phyloP scores from a whole-genome alignment of 92 coral and sea anemone genomes.

The Micromussa lordhowensis region DNA sequence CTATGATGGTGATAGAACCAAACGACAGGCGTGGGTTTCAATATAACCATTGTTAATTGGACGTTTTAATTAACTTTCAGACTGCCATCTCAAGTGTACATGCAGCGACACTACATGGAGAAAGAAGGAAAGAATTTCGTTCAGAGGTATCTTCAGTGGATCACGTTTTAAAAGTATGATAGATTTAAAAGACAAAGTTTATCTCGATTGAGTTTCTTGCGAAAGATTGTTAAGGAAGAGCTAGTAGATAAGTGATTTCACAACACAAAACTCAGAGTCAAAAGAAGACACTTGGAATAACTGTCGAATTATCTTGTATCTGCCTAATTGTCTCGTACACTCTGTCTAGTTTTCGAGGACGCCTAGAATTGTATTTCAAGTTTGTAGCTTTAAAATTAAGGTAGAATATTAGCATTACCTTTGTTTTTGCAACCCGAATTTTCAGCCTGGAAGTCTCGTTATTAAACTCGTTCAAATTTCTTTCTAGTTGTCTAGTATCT shows the following conservation, averaged over 20 bases:
- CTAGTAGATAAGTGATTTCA: not conserved
- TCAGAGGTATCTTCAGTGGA: not conserved
- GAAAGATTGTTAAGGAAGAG: not conserved
- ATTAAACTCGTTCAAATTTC: too few relatives aligned
- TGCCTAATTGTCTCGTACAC: too few relatives aligned
- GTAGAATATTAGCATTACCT: too few relatives aligned
- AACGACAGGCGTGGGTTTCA: too few relatives aligned
- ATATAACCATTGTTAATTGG: not conserved
- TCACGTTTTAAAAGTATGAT: too few relatives aligned
- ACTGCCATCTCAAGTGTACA: not conserved
- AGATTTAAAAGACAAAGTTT: too few relatives aligned
- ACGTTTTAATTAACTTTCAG: not conserved
- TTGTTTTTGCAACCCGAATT: too few relatives aligned
- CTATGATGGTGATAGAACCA: not conserved
- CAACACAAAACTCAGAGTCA: not conserved
- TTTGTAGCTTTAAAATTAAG: too few relatives aligned
- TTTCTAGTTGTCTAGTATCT: not conserved
- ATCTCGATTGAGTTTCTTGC: not conserved
- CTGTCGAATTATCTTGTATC: not conserved
- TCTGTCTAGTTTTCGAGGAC: not conserved
- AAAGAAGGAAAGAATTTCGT: not conserved
- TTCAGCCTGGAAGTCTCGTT: too few relatives aligned
- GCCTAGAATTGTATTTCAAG: not conserved
- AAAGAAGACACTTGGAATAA: not conserved
- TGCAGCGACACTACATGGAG: not conserved